phyloP scores from a whole-genome alignment of 2,113 vertebrate species.

The Colossoma macropomum region DNA sequence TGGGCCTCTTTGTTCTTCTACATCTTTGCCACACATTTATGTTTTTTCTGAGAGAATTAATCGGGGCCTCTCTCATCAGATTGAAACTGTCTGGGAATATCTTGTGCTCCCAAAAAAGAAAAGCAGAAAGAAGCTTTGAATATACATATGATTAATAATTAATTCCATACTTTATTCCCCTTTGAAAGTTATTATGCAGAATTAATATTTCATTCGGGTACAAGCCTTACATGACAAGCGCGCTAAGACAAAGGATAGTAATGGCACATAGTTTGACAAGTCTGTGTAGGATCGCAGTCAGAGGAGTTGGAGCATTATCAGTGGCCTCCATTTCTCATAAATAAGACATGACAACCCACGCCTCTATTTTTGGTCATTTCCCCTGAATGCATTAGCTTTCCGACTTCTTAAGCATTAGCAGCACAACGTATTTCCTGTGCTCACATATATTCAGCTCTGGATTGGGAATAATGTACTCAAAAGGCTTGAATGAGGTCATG shows the following conservation, averaged over 20 bases:
- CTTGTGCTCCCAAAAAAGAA: conserved; percentile 69
- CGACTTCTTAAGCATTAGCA: conserved; percentile 32
- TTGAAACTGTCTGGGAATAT: conserved; percentile 78
- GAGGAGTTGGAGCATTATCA: conserved; percentile 61
- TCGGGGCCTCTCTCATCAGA: conserved; percentile 66
- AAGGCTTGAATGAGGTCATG: conserved; percentile 10
- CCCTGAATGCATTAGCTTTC: conserved; percentile 67
- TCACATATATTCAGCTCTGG: background rate
- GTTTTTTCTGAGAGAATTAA: conserved; percentile 6
- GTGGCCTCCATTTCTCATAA: conserved; percentile 71
- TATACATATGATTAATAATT: conserved; percentile 83
- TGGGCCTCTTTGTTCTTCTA: background rate
- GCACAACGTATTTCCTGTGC: conserved; percentile 27
- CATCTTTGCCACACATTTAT: background rate
- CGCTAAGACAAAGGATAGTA: conserved; percentile 80
- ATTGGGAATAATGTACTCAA: conserved; percentile 13
- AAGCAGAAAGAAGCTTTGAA: conserved; percentile 71
- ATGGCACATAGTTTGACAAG: conserved; percentile 78
- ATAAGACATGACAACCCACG: conserved; percentile 71
- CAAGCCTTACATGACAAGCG: conserved; percentile 78
- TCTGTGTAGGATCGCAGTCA: conserved; percentile 69
- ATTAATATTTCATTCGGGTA: conserved; percentile 82
- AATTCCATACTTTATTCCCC: conserved; percentile 79
- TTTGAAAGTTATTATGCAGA: conserved; percentile 82
- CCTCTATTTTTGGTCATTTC: conserved; percentile 73